Evolutionary conservation across 2,797 vertebrate species (phyloP).

Genomic region (Sebastes hubbsi): DNA sequence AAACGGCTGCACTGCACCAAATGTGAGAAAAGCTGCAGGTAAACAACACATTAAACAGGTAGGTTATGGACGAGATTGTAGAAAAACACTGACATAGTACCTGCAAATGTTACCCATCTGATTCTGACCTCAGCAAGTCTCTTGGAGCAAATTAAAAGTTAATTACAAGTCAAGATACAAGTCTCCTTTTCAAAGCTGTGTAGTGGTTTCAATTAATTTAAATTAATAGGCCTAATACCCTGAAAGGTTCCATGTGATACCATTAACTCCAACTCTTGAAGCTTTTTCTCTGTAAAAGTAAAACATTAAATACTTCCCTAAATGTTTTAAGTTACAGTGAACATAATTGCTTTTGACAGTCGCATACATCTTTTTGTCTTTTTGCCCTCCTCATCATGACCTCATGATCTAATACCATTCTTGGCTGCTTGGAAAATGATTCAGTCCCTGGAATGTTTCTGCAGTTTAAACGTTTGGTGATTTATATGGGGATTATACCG

Average conservation of each 20-base stretch:
- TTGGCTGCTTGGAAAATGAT: neutral
- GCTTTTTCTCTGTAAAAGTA: neutral
- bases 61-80: neutral
- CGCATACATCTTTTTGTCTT: neutral
- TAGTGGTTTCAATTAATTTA: neutral
- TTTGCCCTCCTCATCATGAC: neutral
- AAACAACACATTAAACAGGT: slow-evolving; percentile 29
- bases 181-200: neutral
- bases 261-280: neutral
- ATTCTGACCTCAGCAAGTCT: neutral
- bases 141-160: neutral
- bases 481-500: neutral
- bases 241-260: neutral
- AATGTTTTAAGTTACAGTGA: neutral
- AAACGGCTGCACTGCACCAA: slow-evolving; percentile 18
- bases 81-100: neutral
- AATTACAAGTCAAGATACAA: neutral
- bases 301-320: neutral
- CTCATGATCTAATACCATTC: neutral
- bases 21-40: slow-evolving; percentile 19
- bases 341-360: neutral
- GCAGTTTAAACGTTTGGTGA: neutral
- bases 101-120: neutral
- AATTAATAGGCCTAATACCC: neutral
- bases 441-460: neutral